These are phyloP conservation scores for Diprion similis DNA, from an alignment of 1,140 invertebrate genomes.

Conservation along the genomic window DNA sequence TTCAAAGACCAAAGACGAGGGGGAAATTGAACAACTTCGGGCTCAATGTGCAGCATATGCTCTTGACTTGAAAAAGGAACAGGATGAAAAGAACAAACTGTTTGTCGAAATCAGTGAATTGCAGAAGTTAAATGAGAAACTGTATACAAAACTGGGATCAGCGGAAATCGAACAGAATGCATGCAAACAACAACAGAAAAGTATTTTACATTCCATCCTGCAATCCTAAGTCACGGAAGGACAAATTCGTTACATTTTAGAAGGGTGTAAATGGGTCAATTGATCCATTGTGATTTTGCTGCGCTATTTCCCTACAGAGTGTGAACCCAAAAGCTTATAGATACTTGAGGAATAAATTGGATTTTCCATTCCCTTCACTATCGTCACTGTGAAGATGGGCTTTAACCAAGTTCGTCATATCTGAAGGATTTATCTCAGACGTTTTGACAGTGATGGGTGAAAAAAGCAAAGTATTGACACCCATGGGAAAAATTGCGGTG, in stretches of 20 bases:
- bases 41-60: not conserved
- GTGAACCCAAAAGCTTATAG: slow-evolving; percentile 25
- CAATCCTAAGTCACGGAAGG: not conserved
- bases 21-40: no score
- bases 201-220: not conserved
- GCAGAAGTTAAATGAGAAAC: not conserved
- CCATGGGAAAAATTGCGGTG: slow-evolving; percentile 19
- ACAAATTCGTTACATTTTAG: not conserved
- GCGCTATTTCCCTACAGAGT: slow-evolving; percentile 26
- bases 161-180: no score
- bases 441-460: slow-evolving; percentile 25
- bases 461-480: slow-evolving; percentile 13
- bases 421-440: slow-evolving; percentile 19
- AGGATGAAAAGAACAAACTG: not conserved
- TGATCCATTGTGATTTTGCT: slow-evolving; percentile 11
- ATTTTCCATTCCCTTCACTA: slow-evolving; percentile 27
- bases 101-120: not conserved
- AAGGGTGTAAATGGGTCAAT: not conserved
- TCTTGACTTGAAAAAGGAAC: not conserved
- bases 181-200: no score
- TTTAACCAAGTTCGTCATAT: slow-evolving; percentile 15
- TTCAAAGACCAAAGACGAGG: no score
- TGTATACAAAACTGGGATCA: not conserved
- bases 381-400: slow-evolving; percentile 28
- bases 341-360: slow-evolving; percentile 27